A percentile compares a stretch with the other conserved stretches of the same genome.
These are phyloP conservation scores for Malacoraja senta DNA, from an alignment of 2,797 vertebrate genomes.

Conservation along the genomic window DNA sequence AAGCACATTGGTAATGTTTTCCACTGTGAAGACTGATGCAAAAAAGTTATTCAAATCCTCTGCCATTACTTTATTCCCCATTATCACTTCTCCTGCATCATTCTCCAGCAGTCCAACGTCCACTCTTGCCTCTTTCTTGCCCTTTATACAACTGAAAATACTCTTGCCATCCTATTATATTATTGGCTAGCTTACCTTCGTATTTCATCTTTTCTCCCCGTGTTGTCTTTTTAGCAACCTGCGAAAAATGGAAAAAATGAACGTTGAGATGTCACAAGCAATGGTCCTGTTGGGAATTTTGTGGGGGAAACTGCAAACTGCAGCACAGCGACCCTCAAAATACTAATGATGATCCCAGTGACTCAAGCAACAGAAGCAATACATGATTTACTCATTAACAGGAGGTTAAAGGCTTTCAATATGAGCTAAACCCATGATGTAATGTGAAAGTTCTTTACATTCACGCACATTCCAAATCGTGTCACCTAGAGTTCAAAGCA, in stretches of 20 bases:
- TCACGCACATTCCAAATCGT: constrained; percentile 9
- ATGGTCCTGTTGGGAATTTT: neutral
- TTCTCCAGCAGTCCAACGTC: no score
- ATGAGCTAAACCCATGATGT: neutral
- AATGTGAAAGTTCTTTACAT: neutral
- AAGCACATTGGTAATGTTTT: no score
- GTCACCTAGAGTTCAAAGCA: neutral
- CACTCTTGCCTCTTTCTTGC: no score
- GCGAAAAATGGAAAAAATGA: neutral
- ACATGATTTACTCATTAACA: neutral
- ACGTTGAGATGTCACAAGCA: neutral
- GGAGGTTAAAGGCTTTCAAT: neutral
- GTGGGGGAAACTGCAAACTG: neutral
- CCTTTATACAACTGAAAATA: no score
- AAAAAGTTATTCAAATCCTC: no score
- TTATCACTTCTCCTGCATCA: no score
- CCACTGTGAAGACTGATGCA: no score
- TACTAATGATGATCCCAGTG: neutral
- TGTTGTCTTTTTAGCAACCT: neutral
- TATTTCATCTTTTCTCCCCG: no score
- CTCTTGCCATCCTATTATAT: no score
- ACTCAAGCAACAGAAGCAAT: neutral
- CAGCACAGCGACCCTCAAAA: neutral
- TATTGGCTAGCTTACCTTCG: no score
- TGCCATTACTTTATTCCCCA: no score